phyloP scores from a whole-genome alignment of 2,113 vertebrate species.

The Rhinolophus sinicus region DNA sequence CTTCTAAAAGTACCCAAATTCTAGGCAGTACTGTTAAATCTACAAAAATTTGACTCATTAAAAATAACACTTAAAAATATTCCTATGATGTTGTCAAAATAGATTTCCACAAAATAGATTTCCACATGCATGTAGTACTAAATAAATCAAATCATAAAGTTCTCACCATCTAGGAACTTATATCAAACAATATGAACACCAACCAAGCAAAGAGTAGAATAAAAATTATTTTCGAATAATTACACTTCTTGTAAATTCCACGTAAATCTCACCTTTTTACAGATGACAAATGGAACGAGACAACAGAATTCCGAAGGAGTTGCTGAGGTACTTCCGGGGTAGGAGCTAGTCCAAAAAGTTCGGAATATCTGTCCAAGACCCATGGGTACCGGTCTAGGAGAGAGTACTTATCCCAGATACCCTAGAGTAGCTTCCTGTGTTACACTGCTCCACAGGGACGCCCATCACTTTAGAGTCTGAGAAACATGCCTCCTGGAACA shows the following conservation, averaged over 20 bases:
- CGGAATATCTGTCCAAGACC: neutral
- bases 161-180: neutral
- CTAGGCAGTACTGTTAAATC: slow-evolving; percentile 34
- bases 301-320: neutral
- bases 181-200: neutral
- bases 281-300: slow-evolving; percentile 19
- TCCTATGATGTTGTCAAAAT: slow-evolving; percentile 22
- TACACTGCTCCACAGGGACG: too few species aligned
- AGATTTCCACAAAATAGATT: slow-evolving; percentile 22
- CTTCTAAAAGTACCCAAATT: slow-evolving; percentile 32
- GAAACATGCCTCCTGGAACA: neutral
- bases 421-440: neutral
- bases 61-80: slow-evolving; percentile 55
- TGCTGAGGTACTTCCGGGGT: neutral
- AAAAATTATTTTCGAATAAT: slow-evolving; percentile 21
- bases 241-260: slow-evolving; percentile 34
- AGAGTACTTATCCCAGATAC: neutral
- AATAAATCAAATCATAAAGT: slow-evolving; percentile 19
- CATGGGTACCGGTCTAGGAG: neutral
- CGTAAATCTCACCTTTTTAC: slow-evolving; percentile 11
- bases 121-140: neutral
- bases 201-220: slow-evolving; percentile 31
- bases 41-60: neutral
- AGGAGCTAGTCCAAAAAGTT: neutral
- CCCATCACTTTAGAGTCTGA: neutral